These are phyloP conservation scores for Lethenteron reissneri DNA, from an alignment of 2,113 vertebrate species.

Conservation along the genomic window DNA sequence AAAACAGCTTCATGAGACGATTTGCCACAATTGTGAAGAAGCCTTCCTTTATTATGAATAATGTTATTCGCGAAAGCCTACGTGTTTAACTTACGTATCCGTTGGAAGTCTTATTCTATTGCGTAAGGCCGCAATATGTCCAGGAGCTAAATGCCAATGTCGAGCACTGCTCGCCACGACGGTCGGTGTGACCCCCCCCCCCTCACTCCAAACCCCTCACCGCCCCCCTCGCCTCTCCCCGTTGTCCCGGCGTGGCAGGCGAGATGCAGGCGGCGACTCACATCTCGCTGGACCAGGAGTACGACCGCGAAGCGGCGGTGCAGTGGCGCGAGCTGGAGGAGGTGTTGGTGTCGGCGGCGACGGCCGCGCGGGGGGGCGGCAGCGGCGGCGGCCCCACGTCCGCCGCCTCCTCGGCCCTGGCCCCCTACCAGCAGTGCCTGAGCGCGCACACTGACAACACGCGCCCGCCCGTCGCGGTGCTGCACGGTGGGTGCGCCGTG, in stretches of 20 bases:
- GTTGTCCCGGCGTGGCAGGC: constrained; percentile 22
- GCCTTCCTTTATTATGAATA: no score
- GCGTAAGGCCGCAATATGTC: no score
- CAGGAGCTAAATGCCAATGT: no score
- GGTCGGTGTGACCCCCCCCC: background rate
- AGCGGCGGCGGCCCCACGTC: constrained; percentile 11
- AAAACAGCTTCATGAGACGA: no score
- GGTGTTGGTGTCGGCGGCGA: constrained; percentile 45
- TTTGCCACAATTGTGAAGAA: no score
- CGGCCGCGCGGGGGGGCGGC: constrained; percentile 8
- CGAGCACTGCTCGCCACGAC: no score
- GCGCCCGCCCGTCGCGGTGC: constrained; percentile 51
- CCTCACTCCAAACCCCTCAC: background rate
- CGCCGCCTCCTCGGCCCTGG: constrained; percentile 35
- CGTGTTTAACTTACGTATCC: no score
- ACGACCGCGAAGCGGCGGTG: constrained; percentile 50
- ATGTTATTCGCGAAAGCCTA: no score
- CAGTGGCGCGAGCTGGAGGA: constrained; percentile 79
- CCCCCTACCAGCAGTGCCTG: constrained; percentile 69
- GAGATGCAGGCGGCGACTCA: constrained; percentile 91
- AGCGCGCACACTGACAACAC: constrained; percentile 70
- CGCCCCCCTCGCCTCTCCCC: background rate
- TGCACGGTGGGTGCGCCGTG: constrained; percentile 37
- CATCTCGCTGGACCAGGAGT: constrained; percentile 77
- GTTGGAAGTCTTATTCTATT: no score